Evolutionary conservation across 2,113 vertebrate species (phyloP).

Genomic region (Cyprinodon tularosa): DNA sequence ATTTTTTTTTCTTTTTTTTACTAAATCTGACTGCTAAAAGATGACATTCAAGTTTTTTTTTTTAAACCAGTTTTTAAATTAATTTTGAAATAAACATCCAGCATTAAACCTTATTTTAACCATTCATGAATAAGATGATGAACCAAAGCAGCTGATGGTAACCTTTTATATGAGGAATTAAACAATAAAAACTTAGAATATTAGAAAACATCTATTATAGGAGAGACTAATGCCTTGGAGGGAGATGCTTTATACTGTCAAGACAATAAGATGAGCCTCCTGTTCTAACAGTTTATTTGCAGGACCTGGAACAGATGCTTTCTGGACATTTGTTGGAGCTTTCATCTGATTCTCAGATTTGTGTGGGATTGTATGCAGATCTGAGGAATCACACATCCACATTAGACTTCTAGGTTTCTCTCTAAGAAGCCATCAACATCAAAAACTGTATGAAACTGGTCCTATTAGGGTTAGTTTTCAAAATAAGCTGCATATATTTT

Average conservation of each 20-base stretch:
- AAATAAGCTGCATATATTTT: not conserved
- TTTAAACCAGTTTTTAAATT: no score
- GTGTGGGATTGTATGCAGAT: not conserved
- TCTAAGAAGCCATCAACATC: not conserved
- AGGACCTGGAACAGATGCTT: no score
- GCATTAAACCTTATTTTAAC: not conserved
- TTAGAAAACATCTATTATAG: not conserved
- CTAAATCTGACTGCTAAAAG: no score
- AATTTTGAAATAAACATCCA: not conserved
- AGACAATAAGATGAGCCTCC: not conserved
- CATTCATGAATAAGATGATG: not conserved
- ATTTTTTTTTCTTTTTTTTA: no score
- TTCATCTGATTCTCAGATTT: not conserved
- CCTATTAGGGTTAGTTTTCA: not conserved
- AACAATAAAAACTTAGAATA: not conserved
- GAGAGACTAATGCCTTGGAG: not conserved
- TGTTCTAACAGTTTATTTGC: not conserved
- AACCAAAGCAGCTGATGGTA: not conserved
- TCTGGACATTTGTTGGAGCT: not conserved
- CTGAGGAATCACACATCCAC: not conserved
- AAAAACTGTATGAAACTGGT: not conserved
- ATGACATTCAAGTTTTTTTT: no score
- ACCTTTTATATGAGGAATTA: not conserved
- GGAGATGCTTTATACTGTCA: not conserved
- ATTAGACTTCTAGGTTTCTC: not conserved